Evolutionary conservation across 2,797 vertebrate species (phyloP).

Genomic region (Gymnoscopelus microlampas): DNA sequence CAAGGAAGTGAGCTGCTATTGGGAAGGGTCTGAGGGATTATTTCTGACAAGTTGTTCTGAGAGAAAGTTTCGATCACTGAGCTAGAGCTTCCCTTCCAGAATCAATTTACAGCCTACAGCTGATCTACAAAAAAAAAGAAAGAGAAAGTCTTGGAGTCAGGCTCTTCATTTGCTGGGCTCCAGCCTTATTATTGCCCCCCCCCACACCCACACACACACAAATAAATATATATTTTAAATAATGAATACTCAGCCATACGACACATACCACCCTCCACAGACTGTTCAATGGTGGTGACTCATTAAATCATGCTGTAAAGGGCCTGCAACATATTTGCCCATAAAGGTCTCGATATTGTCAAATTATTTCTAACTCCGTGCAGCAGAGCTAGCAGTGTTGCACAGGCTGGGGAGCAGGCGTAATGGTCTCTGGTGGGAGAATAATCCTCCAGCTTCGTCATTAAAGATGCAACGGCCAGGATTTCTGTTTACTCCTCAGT

Average conservation of each 20-base stretch:
- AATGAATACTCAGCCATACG: neutral
- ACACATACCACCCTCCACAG: neutral
- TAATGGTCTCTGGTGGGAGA: slow-evolving; percentile 35
- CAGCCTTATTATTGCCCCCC: neutral
- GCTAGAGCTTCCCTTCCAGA: neutral
- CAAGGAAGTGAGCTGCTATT: neutral
- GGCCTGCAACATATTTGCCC: slow-evolving; percentile 26
- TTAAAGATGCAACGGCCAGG: slow-evolving; percentile 70
- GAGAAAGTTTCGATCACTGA: neutral
- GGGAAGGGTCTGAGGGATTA: slow-evolving; percentile 2
- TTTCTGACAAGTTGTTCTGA: neutral
- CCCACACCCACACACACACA: too few relatives aligned
- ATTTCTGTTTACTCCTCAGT: slow-evolving; percentile 64
- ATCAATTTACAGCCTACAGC: slow-evolving; percentile 2
- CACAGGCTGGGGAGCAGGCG: slow-evolving; percentile 32
- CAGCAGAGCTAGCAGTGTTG: slow-evolving; percentile 28
- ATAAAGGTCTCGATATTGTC: slow-evolving; percentile 23
- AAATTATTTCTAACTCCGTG: slow-evolving; percentile 33
- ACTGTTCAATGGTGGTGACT: neutral
- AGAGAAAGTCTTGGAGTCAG: neutral
- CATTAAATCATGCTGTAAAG: slow-evolving; percentile 12
- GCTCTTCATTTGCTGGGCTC: neutral
- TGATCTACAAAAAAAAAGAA: neutral
- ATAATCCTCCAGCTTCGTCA: slow-evolving; percentile 50
- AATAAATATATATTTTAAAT: neutral